Evolutionary conservation across 2,888 invertebrate species (phyloP).

Genomic region (Chelonus formosanus): DNA sequence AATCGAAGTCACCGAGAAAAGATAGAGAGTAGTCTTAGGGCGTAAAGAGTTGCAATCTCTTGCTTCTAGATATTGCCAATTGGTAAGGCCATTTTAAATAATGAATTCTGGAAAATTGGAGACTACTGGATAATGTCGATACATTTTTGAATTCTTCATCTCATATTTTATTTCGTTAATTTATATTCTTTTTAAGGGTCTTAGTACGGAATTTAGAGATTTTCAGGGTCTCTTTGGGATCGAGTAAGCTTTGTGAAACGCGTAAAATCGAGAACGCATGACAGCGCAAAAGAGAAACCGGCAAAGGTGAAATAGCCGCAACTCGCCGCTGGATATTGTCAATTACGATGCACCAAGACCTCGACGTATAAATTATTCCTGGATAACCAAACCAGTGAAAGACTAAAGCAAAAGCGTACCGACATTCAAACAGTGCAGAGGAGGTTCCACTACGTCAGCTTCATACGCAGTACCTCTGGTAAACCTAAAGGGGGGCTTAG

Average conservation of each 20-base stretch:
- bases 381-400: conserved; percentile 33
- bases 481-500: not conserved
- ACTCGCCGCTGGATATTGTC: conserved; percentile 49
- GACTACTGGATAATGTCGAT: not conserved
- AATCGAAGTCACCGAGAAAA: no score
- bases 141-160: not conserved
- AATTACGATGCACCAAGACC: conserved; percentile 50
- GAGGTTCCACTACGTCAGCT: conserved; percentile 26
- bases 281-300: conserved; percentile 39
- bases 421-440: conserved; percentile 1
- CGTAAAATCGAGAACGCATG: conserved; percentile 51
- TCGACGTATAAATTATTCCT: conserved; percentile 49
- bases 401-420: conserved; percentile 7
- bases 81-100: conserved; percentile 25
- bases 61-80: conserved; percentile 16
- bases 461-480: conserved; percentile 10
- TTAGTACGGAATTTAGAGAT: no score
- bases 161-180: no score
- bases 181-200: no score
- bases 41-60: not conserved
- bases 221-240: conserved; percentile 5
- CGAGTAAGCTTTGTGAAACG: conserved; percentile 45
- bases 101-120: conserved; percentile 15
- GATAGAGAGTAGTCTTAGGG: no score
- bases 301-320: conserved; percentile 35